Evolutionary conservation across 1,140 invertebrate genomes (phyloP).

Genomic region (Drosophila nikananu): DNA sequence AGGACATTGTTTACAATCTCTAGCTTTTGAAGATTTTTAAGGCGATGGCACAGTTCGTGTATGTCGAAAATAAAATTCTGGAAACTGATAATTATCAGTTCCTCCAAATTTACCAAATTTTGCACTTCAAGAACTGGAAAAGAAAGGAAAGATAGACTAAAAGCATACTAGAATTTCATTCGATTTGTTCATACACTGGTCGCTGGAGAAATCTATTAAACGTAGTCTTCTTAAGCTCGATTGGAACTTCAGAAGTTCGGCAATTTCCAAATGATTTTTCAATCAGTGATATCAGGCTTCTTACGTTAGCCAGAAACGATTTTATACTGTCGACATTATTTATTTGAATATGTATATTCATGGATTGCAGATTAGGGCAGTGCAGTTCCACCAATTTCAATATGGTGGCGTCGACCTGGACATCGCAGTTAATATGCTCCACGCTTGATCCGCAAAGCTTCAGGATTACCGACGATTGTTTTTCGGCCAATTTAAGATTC

Average conservation of each 20-base stretch:
- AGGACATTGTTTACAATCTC: too few relatives aligned
- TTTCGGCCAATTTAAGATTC: background rate
- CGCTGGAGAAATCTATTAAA: fast-evolving
- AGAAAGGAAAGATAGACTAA: background rate
- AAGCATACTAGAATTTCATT: background rate
- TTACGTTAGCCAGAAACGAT: background rate
- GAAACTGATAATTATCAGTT: too few relatives aligned
- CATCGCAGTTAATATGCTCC: fast-evolving
- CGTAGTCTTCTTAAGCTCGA: background rate
- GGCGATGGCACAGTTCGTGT: background rate
- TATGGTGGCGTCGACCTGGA: fast-evolving
- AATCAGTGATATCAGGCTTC: background rate
- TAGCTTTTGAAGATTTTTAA: background rate
- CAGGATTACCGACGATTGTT: background rate
- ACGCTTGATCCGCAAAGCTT: background rate
- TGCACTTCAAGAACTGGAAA: background rate
- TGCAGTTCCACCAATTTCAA: background rate
- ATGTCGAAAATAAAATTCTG: too few relatives aligned
- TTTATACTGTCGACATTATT: background rate
- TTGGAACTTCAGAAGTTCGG: background rate
- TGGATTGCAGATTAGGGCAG: background rate
- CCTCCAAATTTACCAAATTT: background rate
- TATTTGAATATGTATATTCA: fast-evolving
- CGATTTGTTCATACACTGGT: background rate
- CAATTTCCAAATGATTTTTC: background rate